phyloP scores from a whole-genome alignment of 2,113 vertebrate species.

The Butorides virescens region DNA sequence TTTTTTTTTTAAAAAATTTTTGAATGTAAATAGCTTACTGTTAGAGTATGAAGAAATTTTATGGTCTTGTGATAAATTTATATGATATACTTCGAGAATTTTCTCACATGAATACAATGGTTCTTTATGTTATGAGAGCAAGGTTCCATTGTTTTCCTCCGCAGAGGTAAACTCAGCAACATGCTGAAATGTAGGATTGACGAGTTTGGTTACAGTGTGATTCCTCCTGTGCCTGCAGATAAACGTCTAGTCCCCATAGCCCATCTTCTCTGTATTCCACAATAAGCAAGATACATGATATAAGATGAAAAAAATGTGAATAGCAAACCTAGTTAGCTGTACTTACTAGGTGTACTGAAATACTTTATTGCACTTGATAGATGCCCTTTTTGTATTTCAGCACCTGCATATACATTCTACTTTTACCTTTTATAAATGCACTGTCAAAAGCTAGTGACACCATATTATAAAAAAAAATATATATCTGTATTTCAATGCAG shows the following conservation, averaged over 20 bases:
- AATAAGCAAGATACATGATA: neutral
- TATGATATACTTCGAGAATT: neutral
- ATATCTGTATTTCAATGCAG: slow-evolving; percentile 64
- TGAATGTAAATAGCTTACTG: neutral
- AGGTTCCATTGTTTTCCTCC: neutral
- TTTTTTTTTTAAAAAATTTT: neutral
- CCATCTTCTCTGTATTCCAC: neutral
- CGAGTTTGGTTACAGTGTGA: neutral
- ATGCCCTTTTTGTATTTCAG: neutral
- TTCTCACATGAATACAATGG: neutral
- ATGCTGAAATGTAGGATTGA: neutral
- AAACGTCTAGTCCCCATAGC: neutral
- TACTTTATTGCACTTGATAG: neutral
- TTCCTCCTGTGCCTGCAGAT: neutral
- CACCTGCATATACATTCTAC: neutral
- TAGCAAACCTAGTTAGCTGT: neutral
- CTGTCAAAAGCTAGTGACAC: neutral
- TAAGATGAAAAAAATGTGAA: neutral
- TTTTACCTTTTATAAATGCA: neutral
- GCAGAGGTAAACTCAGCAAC: neutral
- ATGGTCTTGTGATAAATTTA: neutral
- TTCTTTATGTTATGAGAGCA: neutral
- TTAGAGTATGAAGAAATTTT: neutral
- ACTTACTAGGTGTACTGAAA: neutral
- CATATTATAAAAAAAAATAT: neutral